These are phyloP conservation scores for Chrysopilus asiliformis DNA, from an alignment of 2,888 invertebrate genomes.

Conservation along the genomic window DNA sequence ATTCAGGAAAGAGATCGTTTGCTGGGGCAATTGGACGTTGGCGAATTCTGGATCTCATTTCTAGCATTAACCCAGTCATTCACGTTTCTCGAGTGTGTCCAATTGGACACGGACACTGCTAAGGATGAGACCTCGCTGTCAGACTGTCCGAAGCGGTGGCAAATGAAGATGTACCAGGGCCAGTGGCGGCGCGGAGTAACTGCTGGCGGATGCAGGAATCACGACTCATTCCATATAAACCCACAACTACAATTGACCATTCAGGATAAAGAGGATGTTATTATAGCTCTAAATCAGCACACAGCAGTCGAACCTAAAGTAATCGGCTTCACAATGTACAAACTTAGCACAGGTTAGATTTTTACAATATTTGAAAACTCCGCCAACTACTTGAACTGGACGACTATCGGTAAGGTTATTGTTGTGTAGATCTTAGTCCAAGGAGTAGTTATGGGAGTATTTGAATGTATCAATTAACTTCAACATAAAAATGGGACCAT, in stretches of 20 bases:
- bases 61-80: conserved; percentile 71
- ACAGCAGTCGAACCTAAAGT: conserved; percentile 87
- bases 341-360: conserved; percentile 21
- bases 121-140: conserved; percentile 69
- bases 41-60: conserved; percentile 74
- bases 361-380: no score
- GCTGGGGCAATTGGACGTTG: conserved; percentile 48
- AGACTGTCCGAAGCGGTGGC: conserved; percentile 65
- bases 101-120: conserved; percentile 76
- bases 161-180: conserved; percentile 74
- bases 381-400: neutral
- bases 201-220: conserved; percentile 81
- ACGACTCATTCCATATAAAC: conserved; percentile 85
- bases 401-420: no score
- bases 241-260: conserved; percentile 73
- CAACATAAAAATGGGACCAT: neutral
- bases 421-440: no score
- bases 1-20: conserved; percentile 59
- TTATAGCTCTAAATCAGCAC: conserved; percentile 78
- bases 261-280: conserved; percentile 67
- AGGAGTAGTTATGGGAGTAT: no score
- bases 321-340: conserved; percentile 79
- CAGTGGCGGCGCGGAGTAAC: conserved; percentile 78
- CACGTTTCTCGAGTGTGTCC: conserved; percentile 69
- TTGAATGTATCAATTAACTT: neutral